Evolutionary conservation across 2,888 invertebrate genomes (phyloP).

Genomic region (Gryllus longicercus): DNA sequence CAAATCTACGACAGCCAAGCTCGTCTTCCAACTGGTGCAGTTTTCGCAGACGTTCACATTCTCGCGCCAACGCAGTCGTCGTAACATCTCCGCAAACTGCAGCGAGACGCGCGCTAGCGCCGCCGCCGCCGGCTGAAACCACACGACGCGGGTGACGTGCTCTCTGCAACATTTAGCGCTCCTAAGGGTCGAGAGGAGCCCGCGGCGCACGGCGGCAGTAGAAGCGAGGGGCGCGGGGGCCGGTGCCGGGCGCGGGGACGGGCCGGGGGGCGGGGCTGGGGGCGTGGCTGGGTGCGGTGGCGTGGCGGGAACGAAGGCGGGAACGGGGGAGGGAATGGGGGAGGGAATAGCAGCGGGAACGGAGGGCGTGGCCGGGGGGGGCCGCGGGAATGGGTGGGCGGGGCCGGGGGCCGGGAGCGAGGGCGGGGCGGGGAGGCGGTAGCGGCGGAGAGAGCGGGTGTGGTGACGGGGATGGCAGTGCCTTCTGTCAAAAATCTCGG

Average conservation of each 20-base stretch:
- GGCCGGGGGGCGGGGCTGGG: not conserved
- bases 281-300: not conserved
- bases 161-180: not conserved
- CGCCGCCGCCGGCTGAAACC: too few species aligned
- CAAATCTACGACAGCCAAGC: too few species aligned
- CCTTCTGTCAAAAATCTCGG: not conserved
- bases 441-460: not conserved
- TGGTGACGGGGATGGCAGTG: not conserved
- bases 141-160: not conserved
- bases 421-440: not conserved
- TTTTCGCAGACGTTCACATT: too few species aligned
- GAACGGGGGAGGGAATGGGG: not conserved
- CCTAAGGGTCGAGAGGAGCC: not conserved
- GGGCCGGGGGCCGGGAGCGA: not conserved
- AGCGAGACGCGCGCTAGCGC: too few species aligned
- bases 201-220: not conserved
- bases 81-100: too few species aligned
- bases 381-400: too few species aligned
- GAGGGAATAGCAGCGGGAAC: too few species aligned
- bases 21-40: too few species aligned
- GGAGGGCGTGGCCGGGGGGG: too few species aligned
- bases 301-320: not conserved
- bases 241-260: not conserved
- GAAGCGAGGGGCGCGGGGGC: not conserved
- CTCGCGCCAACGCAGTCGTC: too few species aligned